Percentiles rank a stretch among this genome's conserved stretches.
phyloP scores from a whole-genome alignment of 1,140 invertebrate genomes.

The Geopemphigus sp. region DNA sequence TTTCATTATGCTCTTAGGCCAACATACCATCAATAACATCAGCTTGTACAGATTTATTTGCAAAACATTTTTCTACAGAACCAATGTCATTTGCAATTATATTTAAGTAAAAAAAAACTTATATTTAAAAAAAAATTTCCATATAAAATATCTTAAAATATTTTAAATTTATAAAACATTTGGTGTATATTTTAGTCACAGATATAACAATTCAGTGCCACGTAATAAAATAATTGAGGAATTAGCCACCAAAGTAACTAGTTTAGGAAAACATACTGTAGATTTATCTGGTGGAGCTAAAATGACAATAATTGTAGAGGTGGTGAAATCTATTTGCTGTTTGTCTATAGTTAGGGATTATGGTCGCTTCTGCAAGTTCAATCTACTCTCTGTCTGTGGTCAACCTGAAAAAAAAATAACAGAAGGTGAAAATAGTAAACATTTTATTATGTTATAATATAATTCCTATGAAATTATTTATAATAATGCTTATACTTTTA shows the following conservation, averaged over 20 bases:
- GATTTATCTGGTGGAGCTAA: constrained; percentile 70
- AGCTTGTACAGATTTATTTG: constrained; percentile 66
- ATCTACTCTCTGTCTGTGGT: constrained; percentile 61
- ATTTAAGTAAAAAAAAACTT: constrained; percentile 63
- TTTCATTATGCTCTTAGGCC: constrained; percentile 57
- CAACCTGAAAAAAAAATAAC: constrained; percentile 43
- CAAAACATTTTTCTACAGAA: constrained; percentile 71
- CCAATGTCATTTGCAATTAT: constrained; percentile 73
- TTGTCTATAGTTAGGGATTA: constrained; percentile 68
- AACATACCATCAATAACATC: constrained; percentile 69
- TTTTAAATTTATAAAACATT: constrained; percentile 28
- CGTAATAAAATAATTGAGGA: constrained; percentile 69
- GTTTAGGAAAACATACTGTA: constrained; percentile 68
- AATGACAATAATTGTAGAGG: constrained; percentile 74
- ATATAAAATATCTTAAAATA: not conserved
- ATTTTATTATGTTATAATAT: not conserved
- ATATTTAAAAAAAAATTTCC: not conserved
- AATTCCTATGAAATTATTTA: not conserved
- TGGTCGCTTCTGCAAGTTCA: constrained; percentile 68
- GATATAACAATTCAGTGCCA: constrained; percentile 73
- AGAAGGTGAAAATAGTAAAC: constrained; percentile 41
- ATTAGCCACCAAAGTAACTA: constrained; percentile 66
- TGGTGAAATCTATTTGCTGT: constrained; percentile 68
- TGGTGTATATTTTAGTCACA: constrained; percentile 58
- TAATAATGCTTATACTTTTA: not conserved